A percentile compares a stretch with the other conserved stretches of the same genome.
phyloP scores from a whole-genome alignment of 2,113 vertebrate genomes.

The Castor canadensis region DNA sequence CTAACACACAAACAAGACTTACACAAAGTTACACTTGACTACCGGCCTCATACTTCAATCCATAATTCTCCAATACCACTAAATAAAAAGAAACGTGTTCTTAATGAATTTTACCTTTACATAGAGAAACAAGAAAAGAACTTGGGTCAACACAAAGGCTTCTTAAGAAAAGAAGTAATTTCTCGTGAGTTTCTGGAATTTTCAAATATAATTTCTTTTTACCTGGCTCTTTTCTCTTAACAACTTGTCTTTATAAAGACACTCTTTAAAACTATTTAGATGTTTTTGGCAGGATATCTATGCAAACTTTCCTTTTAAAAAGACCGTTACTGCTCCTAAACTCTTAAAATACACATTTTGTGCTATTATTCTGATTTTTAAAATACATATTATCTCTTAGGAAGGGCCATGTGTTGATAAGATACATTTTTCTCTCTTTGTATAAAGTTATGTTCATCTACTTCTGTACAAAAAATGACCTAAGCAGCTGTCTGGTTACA shows the following conservation, averaged over 20 bases:
- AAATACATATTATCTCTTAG: neutral
- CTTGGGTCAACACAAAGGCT: slow-evolving; percentile 10
- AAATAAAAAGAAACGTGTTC: slow-evolving; percentile 41
- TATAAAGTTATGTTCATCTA: slow-evolving; percentile 62
- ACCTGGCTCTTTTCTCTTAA: neutral
- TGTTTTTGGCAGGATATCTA: neutral
- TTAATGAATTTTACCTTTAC: slow-evolving; percentile 31
- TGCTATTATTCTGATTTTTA: neutral
- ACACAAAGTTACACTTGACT: slow-evolving; percentile 29
- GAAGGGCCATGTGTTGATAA: neutral
- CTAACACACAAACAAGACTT: neutral
- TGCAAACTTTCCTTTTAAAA: slow-evolving; percentile 49
- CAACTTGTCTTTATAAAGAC: slow-evolving; percentile 25
- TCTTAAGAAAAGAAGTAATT: slow-evolving; percentile 9
- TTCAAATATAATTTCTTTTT: neutral
- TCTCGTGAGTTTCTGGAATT: slow-evolving; percentile 26
- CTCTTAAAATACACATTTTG: neutral
- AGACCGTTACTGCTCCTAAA: neutral
- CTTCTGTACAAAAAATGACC: slow-evolving; percentile 62
- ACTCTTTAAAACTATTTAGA: slow-evolving; percentile 28
- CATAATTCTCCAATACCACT: slow-evolving; percentile 26
- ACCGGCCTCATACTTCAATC: slow-evolving; percentile 7
- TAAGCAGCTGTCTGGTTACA: slow-evolving; percentile 63
- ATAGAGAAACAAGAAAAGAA: slow-evolving; percentile 5
- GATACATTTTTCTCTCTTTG: slow-evolving; percentile 47